These are phyloP conservation scores for Liparis tanakae DNA, from an alignment of 2,797 vertebrate genomes.

Conservation along the genomic window DNA sequence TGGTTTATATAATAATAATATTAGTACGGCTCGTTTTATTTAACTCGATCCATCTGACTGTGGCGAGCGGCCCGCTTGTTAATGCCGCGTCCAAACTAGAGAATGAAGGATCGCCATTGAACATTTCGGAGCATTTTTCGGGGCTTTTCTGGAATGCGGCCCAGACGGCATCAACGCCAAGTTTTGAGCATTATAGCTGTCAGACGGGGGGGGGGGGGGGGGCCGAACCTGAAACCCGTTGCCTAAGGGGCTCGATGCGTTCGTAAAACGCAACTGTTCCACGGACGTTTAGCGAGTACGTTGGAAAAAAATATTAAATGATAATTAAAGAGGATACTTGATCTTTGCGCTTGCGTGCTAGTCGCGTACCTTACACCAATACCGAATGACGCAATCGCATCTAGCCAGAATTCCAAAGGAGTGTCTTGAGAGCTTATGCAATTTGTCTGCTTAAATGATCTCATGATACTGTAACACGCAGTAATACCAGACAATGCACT, in stretches of 20 bases:
- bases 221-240: conserved; percentile 66
- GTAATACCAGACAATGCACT: conserved; percentile 2
- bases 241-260: conserved; percentile 54
- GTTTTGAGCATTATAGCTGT: conserved; percentile 71
- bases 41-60: conserved; percentile 71
- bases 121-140: conserved; percentile 60
- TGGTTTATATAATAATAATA: conserved; percentile 67
- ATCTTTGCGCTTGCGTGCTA: conserved; percentile 49
- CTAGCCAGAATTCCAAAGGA: background rate
- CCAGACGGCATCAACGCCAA: conserved; percentile 68
- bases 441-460: conserved; percentile 30
- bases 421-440: conserved; percentile 12
- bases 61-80: conserved; percentile 62
- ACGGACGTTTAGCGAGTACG: conserved; percentile 47
- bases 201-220: conserved; percentile 54
- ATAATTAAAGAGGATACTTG: conserved; percentile 49
- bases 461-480: background rate
- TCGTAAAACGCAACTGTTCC: conserved; percentile 53
- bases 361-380: conserved; percentile 18
- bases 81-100: conserved; percentile 71
- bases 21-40: conserved; percentile 64
- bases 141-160: conserved; percentile 66
- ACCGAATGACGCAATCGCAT: conserved; percentile 12
- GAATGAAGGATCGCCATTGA: conserved; percentile 67
- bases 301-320: conserved; percentile 40